Evolutionary conservation across 1,140 invertebrate species (phyloP), one percentile per base, ranked within the genome.

Genomic region (Trachelipus rathkii): DNA sequence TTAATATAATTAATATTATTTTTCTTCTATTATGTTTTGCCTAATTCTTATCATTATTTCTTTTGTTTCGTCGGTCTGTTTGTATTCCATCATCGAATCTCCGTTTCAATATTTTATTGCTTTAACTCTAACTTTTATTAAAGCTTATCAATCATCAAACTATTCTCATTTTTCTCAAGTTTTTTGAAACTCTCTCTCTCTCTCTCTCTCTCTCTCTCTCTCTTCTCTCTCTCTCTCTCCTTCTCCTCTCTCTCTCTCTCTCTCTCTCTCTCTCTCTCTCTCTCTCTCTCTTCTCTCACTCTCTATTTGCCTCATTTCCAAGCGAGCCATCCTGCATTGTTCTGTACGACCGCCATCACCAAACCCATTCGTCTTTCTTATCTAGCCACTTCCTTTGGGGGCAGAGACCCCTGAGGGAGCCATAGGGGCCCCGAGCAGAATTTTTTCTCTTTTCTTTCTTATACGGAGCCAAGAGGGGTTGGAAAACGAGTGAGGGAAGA

Each of bases 231-330:
- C 33, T 70, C 33, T 3, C 4, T 43, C 33, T 43, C 9, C 10
- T 24, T 10, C 10, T 10, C 10, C 68, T 70, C 23, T 70, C 68
- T 70, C 23, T 70, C 68, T 70, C 33, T 70, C 68, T 70, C 68
- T 24, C 8, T 24, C 69, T 44, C 15, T 70, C 68, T 70, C 15
- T 70, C 23, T 70, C 15, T 70, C 68, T 70, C 68, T 70, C 23
- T 70, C 68, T 24, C 23, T 70, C 68, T 70, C 68, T 70, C 68
- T 70, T 70, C 21, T 33, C 33, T 33, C 33, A 5, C 33, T 13
- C 33, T 70, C 13, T 10, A 11, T 43, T n/a, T 21, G 19, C 19
- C 68, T 24, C 68, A 21, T 24, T 43, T 43, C 68, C 68, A 15
- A 21, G 19, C 68, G 19, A 21, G 19, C 68, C 33, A 21, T 70